phyloP scores from a whole-genome alignment of 1,140 invertebrate species.

The Eueides isabella region DNA sequence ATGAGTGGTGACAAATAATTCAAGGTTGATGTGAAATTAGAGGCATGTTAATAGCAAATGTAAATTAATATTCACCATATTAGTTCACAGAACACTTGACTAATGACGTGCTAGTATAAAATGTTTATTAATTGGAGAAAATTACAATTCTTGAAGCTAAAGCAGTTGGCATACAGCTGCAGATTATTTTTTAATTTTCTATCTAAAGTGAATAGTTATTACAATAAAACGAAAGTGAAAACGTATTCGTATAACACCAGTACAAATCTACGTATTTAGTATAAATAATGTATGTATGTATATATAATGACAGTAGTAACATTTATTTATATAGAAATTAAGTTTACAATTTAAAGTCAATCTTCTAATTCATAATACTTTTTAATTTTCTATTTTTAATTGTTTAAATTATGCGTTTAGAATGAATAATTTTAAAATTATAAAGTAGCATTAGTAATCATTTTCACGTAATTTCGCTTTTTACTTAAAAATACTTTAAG shows the following conservation, averaged over 20 bases:
- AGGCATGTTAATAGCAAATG: background rate
- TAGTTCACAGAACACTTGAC: background rate
- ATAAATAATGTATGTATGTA: background rate
- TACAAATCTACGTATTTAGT: background rate
- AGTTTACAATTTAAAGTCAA: background rate
- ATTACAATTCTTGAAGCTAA: background rate
- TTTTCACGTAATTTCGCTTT: background rate
- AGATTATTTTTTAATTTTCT: background rate
- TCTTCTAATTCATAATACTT: background rate
- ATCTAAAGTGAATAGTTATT: background rate
- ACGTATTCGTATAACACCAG: background rate
- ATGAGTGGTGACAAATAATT: constrained; percentile 6
- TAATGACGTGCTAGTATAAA: constrained; percentile 1
- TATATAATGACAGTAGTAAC: background rate
- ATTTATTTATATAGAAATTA: background rate
- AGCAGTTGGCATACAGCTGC: background rate
- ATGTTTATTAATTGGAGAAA: constrained; percentile 12
- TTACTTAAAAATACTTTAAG: background rate
- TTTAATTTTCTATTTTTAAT: background rate
- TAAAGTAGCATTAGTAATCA: background rate
- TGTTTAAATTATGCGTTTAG: background rate
- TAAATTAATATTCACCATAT: background rate
- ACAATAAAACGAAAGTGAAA: background rate
- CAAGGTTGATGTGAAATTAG: background rate
- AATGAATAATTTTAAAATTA: background rate